Evolutionary conservation across 2,113 vertebrate genomes (phyloP).

Genomic region (Typhlomys cinereus): DNA sequence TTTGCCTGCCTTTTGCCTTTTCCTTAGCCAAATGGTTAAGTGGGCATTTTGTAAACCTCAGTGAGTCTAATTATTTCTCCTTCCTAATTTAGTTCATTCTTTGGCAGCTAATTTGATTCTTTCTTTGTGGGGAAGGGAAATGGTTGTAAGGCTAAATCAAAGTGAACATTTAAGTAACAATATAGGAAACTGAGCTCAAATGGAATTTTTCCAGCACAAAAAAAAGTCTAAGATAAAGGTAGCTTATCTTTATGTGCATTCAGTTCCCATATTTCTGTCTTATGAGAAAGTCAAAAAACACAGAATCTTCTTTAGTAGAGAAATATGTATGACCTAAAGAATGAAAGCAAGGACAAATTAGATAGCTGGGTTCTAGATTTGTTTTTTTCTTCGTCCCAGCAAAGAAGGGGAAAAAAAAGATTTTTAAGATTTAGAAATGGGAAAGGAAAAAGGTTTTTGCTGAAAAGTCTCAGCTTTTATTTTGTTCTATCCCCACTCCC

Average conservation of each 20-base stretch:
- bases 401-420: constrained; percentile 3
- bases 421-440: neutral
- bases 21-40: neutral
- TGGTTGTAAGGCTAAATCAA: neutral
- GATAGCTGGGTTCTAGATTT: neutral
- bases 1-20: neutral
- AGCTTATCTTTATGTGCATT: neutral
- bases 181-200: neutral
- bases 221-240: neutral
- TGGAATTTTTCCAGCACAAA: constrained; percentile 3
- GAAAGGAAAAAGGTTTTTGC: neutral
- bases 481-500: neutral
- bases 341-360: neutral
- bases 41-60: neutral
- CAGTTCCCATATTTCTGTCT: neutral
- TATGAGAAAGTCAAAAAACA: neutral
- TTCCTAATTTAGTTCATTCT: neutral
- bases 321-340: neutral
- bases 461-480: neutral
- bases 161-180: neutral
- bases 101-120: neutral
- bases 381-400: neutral
- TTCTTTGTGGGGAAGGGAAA: neutral
- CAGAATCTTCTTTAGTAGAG: neutral
- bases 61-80: neutral